phyloP scores from a whole-genome alignment of 2,113 vertebrate genomes.

The Heterotis niloticus region DNA sequence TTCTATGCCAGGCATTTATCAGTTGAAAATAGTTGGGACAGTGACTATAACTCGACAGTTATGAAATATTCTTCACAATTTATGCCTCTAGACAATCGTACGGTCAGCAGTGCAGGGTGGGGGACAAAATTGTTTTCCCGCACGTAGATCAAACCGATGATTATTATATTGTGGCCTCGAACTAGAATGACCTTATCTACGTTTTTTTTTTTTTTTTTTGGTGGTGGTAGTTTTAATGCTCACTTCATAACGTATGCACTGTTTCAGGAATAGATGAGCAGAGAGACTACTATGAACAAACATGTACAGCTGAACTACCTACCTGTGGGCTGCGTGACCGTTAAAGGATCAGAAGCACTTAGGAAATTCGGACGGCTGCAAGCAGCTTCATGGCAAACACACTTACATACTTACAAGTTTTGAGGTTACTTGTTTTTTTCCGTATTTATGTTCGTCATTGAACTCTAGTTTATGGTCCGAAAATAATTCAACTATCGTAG shows the following conservation, averaged over 20 bases:
- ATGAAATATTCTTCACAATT: conserved; percentile 6
- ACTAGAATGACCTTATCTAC: conserved; percentile 11
- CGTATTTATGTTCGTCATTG: conserved; percentile 21
- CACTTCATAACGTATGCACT: conserved; percentile 9
- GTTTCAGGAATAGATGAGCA: conserved; percentile 2
- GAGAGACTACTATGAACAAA: conserved; percentile 10
- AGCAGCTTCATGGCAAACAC: not conserved
- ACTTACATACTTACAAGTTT: conserved; percentile 19
- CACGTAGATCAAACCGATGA: not conserved
- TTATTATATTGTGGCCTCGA: not conserved
- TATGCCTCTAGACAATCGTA: conserved; percentile 24
- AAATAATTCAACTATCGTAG: conserved; percentile 17
- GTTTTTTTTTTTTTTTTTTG: conserved; percentile 5
- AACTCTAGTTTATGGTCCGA: conserved; percentile 15
- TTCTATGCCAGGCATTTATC: conserved; percentile 1
- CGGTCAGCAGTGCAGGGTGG: conserved; percentile 11
- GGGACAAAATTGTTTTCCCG: not conserved
- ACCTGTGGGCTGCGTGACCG: not conserved
- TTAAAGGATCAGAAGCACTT: not conserved
- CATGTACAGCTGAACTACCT: conserved; percentile 12
- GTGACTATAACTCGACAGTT: not conserved
- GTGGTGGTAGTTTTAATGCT: conserved; percentile 11
- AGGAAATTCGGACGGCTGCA: not conserved
- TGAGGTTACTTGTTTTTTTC: not conserved
- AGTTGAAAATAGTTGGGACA: not conserved